Evolutionary conservation across 2,797 vertebrate genomes (phyloP).

Genomic region (Chelidonichthys spinosus): DNA sequence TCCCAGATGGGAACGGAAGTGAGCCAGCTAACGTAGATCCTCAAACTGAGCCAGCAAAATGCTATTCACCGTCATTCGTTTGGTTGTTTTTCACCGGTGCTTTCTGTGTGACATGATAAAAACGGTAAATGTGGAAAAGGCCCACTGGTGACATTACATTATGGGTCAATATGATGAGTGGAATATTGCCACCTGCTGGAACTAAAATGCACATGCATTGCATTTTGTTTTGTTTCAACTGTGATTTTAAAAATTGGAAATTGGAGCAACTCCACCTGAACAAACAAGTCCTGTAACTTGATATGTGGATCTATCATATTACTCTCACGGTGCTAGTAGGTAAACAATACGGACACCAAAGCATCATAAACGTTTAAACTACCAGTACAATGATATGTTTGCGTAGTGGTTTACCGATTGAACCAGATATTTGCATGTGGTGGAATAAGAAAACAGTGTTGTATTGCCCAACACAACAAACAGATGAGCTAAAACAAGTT

Average conservation of each 20-base stretch:
- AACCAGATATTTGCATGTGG: neutral
- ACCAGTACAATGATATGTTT: neutral
- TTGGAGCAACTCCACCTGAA: neutral
- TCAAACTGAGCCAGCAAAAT: neutral
- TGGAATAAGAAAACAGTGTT: neutral
- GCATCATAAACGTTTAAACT: neutral
- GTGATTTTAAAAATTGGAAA: neutral
- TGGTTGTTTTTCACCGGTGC: neutral
- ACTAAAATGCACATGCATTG: neutral
- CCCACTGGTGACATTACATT: neutral
- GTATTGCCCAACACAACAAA: neutral
- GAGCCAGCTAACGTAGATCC: neutral
- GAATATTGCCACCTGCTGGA: slow-evolving; percentile 24
- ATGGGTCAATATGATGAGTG: neutral
- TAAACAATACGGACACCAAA: neutral
- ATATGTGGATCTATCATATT: neutral
- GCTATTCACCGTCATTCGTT: neutral
- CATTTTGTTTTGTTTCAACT: neutral
- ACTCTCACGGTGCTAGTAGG: neutral
- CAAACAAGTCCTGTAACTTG: neutral
- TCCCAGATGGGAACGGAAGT: neutral
- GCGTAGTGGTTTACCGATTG: neutral
- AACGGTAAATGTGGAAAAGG: neutral
- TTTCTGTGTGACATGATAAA: neutral
- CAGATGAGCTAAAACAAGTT: neutral